phyloP scores from a whole-genome alignment of 2,888 invertebrate species.

The Temnothorax unifasciatus region DNA sequence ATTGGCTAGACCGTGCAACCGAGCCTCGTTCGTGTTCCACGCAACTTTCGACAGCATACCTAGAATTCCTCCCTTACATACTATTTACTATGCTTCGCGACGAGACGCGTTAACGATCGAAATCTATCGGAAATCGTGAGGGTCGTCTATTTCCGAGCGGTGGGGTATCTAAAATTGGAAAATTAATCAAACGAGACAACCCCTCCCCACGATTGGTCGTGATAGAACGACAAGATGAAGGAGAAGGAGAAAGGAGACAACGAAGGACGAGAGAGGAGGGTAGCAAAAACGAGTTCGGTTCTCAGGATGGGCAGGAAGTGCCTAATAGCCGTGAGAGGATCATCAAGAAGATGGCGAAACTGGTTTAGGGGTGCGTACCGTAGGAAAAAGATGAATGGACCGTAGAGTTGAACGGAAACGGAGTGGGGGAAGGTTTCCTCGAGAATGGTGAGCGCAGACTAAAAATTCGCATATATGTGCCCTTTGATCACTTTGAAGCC shows the following conservation, averaged over 20 bases:
- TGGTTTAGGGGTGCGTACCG: constrained; percentile 78
- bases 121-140: constrained; percentile 51
- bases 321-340: constrained; percentile 86
- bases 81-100: neutral
- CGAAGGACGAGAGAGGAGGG: constrained; percentile 55
- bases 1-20: neutral
- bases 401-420: constrained; percentile 69
- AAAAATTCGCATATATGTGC: neutral
- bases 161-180: constrained; percentile 63
- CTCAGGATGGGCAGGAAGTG: constrained; percentile 85
- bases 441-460: constrained; percentile 52
- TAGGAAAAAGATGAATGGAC: constrained; percentile 83
- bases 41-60: neutral
- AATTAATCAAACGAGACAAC: constrained; percentile 65
- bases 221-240: constrained; percentile 38
- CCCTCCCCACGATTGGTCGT: constrained; percentile 49
- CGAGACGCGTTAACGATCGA: neutral
- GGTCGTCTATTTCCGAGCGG: constrained; percentile 38
- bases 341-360: constrained; percentile 81
- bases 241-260: constrained; percentile 13
- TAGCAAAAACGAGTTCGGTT: constrained; percentile 81
- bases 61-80: neutral
- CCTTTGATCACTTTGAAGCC: neutral
- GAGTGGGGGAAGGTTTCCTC: constrained; percentile 49
- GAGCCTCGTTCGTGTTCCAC: neutral